A percentile compares a stretch with the other conserved stretches of the same genome.
phyloP scores from a whole-genome alignment of 1,140 invertebrate genomes.

The Lanistes nyassanus region DNA sequence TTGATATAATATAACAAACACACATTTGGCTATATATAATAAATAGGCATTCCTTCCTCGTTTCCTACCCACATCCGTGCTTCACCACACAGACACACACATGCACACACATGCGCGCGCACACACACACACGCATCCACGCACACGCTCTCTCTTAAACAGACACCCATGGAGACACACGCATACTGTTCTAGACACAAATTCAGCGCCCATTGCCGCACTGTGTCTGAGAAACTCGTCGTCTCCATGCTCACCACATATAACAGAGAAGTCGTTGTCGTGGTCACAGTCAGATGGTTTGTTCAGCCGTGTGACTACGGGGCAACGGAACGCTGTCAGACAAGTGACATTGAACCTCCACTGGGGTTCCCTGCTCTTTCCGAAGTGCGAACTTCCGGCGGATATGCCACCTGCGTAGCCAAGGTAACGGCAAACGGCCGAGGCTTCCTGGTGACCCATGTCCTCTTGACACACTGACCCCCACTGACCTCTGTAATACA shows the following conservation, averaged over 20 bases:
- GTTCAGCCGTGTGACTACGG: conserved; percentile 18
- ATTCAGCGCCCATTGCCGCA: too few relatives aligned
- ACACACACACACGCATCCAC: not conserved
- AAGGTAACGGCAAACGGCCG: conserved; percentile 82
- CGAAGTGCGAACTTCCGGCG: conserved; percentile 41
- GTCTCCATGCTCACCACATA: conserved; percentile 45
- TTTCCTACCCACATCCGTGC: too few relatives aligned
- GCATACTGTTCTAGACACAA: too few relatives aligned
- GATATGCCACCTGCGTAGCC: conserved; percentile 66
- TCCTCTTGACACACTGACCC: conserved; percentile 91
- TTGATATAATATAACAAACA: too few relatives aligned
- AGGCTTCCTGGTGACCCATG: conserved; percentile 84
- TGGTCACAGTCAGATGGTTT: conserved; percentile 28
- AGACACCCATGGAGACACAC: too few relatives aligned
- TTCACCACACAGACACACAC: too few relatives aligned
- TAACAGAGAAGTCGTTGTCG: conserved; percentile 38
- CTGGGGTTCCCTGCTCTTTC: conserved; percentile 34
- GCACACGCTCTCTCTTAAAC: too few relatives aligned
- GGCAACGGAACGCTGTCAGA: conserved; percentile 31
- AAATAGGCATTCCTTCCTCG: too few relatives aligned
- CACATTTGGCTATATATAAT: too few relatives aligned
- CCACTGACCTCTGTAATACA: conserved; percentile 87
- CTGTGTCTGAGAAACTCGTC: not conserved
- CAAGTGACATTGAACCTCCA: conserved; percentile 48
- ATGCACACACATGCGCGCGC: not conserved